These are phyloP conservation scores for Shargacucullia verbasci DNA, from an alignment of 2,888 invertebrate genomes.

Conservation along the genomic window DNA sequence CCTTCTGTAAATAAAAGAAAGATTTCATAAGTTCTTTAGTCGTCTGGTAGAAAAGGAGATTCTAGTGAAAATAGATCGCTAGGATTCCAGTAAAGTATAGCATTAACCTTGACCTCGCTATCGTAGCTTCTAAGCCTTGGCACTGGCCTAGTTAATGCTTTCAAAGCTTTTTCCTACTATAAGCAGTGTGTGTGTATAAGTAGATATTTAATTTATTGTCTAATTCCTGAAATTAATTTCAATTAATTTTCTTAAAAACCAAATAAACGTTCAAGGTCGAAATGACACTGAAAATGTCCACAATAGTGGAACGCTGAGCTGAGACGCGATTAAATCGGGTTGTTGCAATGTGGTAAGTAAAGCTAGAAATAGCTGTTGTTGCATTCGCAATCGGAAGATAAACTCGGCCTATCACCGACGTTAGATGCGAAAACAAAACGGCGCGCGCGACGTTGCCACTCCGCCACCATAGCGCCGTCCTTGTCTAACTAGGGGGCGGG, in stretches of 20 bases:
- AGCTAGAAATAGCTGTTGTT: conserved; percentile 81
- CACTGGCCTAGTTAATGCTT: conserved; percentile 53
- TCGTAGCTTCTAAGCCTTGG: conserved; percentile 55
- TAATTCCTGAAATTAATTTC: conserved; percentile 33
- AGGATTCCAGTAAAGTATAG: conserved; percentile 12
- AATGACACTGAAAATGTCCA: conserved; percentile 70
- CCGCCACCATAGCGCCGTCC: conserved; percentile 64
- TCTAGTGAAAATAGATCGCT: conserved; percentile 13
- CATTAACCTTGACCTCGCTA: conserved; percentile 60
- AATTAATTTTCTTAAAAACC: conserved; percentile 52
- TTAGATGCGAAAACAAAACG: conserved; percentile 84
- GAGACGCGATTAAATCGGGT: conserved; percentile 70
- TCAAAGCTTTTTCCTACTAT: conserved; percentile 30
- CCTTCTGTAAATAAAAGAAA: conserved; percentile 90
- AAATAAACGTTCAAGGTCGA: conserved; percentile 68
- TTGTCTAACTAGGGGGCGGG: conserved; percentile 74
- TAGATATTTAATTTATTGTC: conserved; percentile 12
- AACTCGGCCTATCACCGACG: conserved; percentile 83
- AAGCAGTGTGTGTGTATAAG: conserved; percentile 30
- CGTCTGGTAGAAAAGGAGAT: conserved; percentile 3
- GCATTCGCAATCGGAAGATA: conserved; percentile 86
- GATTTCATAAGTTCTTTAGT: conserved; percentile 25
- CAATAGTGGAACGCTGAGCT: conserved; percentile 64
- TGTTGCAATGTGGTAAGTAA: conserved; percentile 71
- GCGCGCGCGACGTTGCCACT: conserved; percentile 82